Percentiles rank a stretch among this genome's conserved stretches.
Conservation (phyloP, 2,797 vertebrate species). For the Pteropus rufus region DNA sequence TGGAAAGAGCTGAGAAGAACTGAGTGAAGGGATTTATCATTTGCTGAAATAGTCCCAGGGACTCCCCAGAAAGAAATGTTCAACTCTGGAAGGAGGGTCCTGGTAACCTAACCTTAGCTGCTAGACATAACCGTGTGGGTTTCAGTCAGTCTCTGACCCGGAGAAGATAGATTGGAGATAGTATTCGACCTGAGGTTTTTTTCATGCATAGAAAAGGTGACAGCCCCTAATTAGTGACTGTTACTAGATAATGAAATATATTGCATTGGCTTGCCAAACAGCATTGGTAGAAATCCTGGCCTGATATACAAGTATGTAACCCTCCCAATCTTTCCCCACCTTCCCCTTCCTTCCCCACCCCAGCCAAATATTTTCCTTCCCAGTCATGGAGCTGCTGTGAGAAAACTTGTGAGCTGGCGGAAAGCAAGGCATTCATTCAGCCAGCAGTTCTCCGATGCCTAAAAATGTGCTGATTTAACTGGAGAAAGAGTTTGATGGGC, state of each 20-base stretch:
- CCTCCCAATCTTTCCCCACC: background rate
- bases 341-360: background rate
- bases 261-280: background rate
- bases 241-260: constrained; percentile 77
- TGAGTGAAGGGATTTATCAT: background rate
- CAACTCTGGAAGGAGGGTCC: background rate
- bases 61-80: background rate
- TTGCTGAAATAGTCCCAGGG: background rate
- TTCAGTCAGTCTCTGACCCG: background rate
- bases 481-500: constrained; percentile 31
- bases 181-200: constrained; percentile 56
- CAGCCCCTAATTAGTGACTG: constrained; percentile 72
- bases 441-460: constrained; percentile 39
- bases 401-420: background rate
- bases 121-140: background rate
- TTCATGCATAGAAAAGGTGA: constrained; percentile 61
- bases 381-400: constrained; percentile 35
- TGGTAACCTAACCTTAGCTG: background rate
- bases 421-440: constrained; percentile 9
- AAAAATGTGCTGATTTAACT: constrained; percentile 60
- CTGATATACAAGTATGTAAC: background rate
- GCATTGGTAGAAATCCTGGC: constrained; percentile 4
- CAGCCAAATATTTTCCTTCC: constrained; percentile 55
- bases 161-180: constrained; percentile 53
- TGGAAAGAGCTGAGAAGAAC: background rate